Percentiles rank a stretch among this genome's conserved stretches.
Evolutionary conservation across 2,113 vertebrate species (phyloP).

Genomic region (Pollimyrus isidori): DNA sequence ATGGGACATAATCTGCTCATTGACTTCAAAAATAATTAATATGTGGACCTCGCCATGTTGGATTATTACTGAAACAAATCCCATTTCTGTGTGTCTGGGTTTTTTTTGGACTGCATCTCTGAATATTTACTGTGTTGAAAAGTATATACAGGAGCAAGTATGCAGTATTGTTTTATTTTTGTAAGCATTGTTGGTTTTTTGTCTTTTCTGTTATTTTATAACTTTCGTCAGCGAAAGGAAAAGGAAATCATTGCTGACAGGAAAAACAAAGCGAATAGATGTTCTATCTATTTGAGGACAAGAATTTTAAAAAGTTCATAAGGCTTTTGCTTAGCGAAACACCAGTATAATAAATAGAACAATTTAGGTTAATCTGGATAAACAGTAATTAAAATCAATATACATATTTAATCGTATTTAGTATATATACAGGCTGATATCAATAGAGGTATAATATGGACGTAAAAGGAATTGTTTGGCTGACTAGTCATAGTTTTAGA

Average conservation of each 20-base stretch:
- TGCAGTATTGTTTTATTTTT: slow-evolving; percentile 5
- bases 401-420: background rate
- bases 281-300: background rate
- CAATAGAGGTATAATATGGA: background rate
- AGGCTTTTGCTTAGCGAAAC: background rate
- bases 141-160: background rate
- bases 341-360: background rate
- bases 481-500: too few species aligned
- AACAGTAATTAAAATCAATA: background rate
- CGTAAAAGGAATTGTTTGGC: background rate
- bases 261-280: background rate
- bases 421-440: background rate
- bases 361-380: background rate
- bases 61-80: background rate
- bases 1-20: background rate
- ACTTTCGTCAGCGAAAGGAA: background rate
- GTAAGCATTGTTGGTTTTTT: background rate
- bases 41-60: background rate
- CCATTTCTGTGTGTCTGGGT: background rate
- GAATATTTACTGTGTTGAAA: background rate
- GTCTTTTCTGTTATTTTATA: background rate
- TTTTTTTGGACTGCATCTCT: background rate
- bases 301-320: background rate
- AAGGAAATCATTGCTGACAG: background rate
- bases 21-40: background rate